Percentiles rank a stretch among this genome's conserved stretches.
Evolutionary conservation across 2,797 vertebrate genomes (phyloP).

Genomic region (Syngnathus rostellatus): DNA sequence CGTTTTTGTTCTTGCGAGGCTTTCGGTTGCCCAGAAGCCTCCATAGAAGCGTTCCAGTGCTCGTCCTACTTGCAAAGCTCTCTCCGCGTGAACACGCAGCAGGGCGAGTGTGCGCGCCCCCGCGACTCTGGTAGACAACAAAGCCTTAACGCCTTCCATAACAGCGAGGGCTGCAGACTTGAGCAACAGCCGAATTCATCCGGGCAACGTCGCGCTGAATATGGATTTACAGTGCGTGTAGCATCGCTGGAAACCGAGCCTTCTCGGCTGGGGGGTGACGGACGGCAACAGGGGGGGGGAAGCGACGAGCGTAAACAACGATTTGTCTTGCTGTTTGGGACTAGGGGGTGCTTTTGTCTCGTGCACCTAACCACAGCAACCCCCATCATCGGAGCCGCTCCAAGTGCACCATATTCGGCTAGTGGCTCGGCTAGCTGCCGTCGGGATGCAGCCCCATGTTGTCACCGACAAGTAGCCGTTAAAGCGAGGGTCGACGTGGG

Average conservation of each 20-base stretch:
- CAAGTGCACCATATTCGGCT: constrained; percentile 55
- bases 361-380: constrained; percentile 62
- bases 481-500: constrained; percentile 54
- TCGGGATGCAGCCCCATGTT: constrained; percentile 69
- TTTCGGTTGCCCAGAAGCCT: constrained; percentile 40
- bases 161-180: constrained; percentile 57
- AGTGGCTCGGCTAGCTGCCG: constrained; percentile 62
- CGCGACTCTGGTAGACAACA: constrained; percentile 72
- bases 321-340: constrained; percentile 43
- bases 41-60: constrained; percentile 46
- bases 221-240: constrained; percentile 70
- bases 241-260: constrained; percentile 57
- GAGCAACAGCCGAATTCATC: constrained; percentile 47
- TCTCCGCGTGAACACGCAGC: constrained; percentile 43
- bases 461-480: constrained; percentile 59
- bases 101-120: constrained; percentile 65
- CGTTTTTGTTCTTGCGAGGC: background rate
- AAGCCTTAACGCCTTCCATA: constrained; percentile 74
- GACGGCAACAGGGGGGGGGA: constrained; percentile 52
- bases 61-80: constrained; percentile 52
- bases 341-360: constrained; percentile 65
- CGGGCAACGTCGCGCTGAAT: constrained; percentile 40
- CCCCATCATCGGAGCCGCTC: constrained; percentile 55
- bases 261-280: constrained; percentile 46
- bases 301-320: constrained; percentile 53